Percentiles rank a stretch among this genome's conserved stretches.
Conservation (phyloP, 37 sponge, comb jelly and placozoan genomes). For the Halisarca cf. caerulea region DNA sequence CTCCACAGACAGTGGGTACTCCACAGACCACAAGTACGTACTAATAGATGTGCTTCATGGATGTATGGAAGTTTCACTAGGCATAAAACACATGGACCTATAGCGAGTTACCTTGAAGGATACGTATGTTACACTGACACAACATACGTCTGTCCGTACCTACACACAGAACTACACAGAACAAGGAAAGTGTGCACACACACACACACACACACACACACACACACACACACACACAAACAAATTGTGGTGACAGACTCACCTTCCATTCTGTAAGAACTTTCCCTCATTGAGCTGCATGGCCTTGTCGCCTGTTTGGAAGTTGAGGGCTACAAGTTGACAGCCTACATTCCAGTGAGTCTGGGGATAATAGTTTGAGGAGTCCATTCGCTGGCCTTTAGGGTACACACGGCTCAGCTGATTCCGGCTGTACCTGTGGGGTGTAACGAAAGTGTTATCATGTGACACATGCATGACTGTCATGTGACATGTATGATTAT, state of each 20-base stretch:
- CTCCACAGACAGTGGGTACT: too few relatives aligned
- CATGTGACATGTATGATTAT: too few relatives aligned
- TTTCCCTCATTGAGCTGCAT: conserved; percentile 99
- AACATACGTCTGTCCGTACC: neutral
- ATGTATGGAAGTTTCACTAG: too few relatives aligned
- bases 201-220: conserved; percentile 10
- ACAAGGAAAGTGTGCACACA: neutral
- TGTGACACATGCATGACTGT: too few relatives aligned
- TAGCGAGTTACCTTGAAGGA: too few relatives aligned
- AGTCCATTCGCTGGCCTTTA: conserved; percentile 89
- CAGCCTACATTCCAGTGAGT: conserved; percentile 94
- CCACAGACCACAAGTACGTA: too few relatives aligned
- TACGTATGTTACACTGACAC: too few relatives aligned
- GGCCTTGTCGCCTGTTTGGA: conserved; percentile 93
- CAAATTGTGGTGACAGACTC: neutral
- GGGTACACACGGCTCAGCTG: conserved; percentile 95
- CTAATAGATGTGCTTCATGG: too few relatives aligned
- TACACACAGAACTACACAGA: neutral
- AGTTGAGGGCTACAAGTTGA: conserved; percentile 95
- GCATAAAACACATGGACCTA: too few relatives aligned
- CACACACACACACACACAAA: conserved; percentile 22
- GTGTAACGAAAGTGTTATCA: too few relatives aligned
- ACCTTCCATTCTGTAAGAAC: conserved; percentile 86
- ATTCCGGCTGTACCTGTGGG: conserved; percentile 50
- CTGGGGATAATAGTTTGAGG: conserved; percentile 93